Conservation (phyloP, 2,797 vertebrate genomes). For the Anas acuta region DNA sequence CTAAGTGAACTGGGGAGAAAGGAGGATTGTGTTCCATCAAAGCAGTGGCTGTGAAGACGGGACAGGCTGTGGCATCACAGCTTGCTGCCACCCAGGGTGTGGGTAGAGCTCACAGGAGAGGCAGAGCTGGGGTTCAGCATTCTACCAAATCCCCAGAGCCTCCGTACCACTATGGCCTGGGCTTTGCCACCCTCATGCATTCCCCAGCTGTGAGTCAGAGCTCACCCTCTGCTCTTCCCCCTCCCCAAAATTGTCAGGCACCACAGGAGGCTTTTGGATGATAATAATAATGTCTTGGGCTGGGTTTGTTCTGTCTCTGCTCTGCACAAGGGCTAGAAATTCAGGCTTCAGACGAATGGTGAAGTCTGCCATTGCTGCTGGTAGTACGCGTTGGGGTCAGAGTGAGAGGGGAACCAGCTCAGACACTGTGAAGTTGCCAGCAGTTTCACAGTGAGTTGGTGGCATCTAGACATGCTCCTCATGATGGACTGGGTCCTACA, state of each 20-base stretch:
- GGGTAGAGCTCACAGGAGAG: not conserved
- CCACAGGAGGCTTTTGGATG: not conserved
- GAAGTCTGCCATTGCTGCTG: not conserved
- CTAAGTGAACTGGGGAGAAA: not conserved
- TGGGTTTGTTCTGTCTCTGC: not conserved
- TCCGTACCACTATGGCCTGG: too few species aligned
- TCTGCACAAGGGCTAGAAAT: not conserved
- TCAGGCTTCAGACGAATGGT: not conserved
- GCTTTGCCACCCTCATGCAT: not conserved
- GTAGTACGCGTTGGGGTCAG: not conserved
- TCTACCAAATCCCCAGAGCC: not conserved
- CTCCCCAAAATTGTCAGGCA: not conserved
- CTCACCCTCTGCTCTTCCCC: slow-evolving; percentile 2
- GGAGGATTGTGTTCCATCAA: not conserved
- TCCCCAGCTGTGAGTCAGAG: slow-evolving; percentile 29
- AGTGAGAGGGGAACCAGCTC: not conserved
- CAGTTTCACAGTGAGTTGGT: rapidly evolving
- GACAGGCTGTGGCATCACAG: not conserved
- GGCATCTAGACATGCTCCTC: rapidly evolving
- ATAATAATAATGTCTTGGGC: not conserved
- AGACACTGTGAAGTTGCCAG: rapidly evolving
- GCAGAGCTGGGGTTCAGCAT: not conserved
- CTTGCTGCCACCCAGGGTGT: not conserved
- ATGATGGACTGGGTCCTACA: not conserved
- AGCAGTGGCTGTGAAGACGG: not conserved